Conservation (phyloP, 2,888 invertebrate genomes). For the Sisyra terminalis region DNA sequence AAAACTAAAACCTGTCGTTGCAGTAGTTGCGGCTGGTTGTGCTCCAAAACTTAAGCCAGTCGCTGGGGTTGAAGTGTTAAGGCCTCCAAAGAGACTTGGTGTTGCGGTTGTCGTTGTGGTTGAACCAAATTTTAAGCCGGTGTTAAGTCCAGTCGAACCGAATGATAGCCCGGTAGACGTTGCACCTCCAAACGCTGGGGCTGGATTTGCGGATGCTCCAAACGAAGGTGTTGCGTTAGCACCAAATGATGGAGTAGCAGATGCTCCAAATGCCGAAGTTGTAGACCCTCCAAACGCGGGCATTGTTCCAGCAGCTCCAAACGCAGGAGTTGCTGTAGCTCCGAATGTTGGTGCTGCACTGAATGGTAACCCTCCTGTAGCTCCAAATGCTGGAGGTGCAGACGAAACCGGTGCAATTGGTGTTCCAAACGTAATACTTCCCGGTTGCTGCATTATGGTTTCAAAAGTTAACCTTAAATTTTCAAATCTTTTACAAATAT, state of each 20-base stretch:
- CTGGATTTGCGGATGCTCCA: background rate
- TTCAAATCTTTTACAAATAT: too few species aligned
- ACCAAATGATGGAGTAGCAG: background rate
- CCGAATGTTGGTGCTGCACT: constrained; percentile 2
- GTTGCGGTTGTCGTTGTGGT: background rate
- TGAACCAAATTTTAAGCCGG: constrained; percentile 5
- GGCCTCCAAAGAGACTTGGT: constrained; percentile 1
- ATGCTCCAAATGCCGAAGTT: background rate
- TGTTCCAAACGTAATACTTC: constrained; percentile 15
- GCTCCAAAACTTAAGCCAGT: constrained; percentile 18
- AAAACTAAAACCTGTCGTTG: constrained; percentile 14
- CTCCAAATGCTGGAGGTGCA: constrained; percentile 8
- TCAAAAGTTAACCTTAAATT: background rate
- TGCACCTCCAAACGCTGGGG: constrained; percentile 5
- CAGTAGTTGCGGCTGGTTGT: constrained; percentile 10
- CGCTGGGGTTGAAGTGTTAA: constrained; percentile 12
- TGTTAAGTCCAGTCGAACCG: background rate
- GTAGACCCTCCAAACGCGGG: constrained; percentile 6
- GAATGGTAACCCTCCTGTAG: constrained; percentile 9
- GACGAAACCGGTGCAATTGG: constrained; percentile 11
- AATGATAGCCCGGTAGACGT: constrained; percentile 6
- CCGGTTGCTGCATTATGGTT: constrained; percentile 9
- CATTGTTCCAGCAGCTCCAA: constrained; percentile 11
- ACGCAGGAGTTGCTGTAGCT: constrained; percentile 4
- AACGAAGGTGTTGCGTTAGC: background rate